Conservation (phyloP, 92 coral and sea anemone species). For the Isaurus tuberculatus region DNA sequence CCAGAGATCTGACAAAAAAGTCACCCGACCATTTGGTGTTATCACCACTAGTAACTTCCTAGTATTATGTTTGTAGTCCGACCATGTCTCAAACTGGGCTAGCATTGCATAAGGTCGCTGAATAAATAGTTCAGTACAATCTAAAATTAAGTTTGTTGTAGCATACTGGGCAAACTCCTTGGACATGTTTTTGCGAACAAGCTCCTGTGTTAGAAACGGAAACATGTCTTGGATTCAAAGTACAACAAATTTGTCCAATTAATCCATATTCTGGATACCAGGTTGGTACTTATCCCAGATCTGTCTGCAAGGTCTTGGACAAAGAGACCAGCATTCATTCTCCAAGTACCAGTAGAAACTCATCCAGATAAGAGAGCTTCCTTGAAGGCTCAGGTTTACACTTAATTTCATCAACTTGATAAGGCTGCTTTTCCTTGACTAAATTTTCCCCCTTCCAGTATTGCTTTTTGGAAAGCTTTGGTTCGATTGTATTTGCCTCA, state of each 20-base stretch:
- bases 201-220: constrained; percentile 60
- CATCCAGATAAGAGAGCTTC: constrained; percentile 24
- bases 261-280: constrained; percentile 40
- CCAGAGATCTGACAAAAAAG: constrained; percentile 62
- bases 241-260: constrained; percentile 67
- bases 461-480: too few species aligned
- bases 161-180: constrained; percentile 57
- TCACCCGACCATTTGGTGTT: constrained; percentile 62
- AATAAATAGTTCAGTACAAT: constrained; percentile 62
- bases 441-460: too few species aligned
- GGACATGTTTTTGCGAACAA: constrained; percentile 61
- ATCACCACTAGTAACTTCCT: constrained; percentile 61
- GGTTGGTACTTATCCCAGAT: constrained; percentile 48
- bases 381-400: too few species aligned
- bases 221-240: constrained; percentile 51
- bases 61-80: constrained; percentile 60
- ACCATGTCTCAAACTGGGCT: constrained; percentile 67
- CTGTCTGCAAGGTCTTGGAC: constrained; percentile 58
- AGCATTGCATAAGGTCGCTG: constrained; percentile 60
- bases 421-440: too few species aligned
- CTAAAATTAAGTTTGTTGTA: constrained; percentile 58
- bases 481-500: too few species aligned
- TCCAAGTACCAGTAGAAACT: constrained; percentile 50
- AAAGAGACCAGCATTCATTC: constrained; percentile 68
- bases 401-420: too few species aligned